phyloP scores from a whole-genome alignment of 2,113 vertebrate genomes.

The Bubo blakistoni region DNA sequence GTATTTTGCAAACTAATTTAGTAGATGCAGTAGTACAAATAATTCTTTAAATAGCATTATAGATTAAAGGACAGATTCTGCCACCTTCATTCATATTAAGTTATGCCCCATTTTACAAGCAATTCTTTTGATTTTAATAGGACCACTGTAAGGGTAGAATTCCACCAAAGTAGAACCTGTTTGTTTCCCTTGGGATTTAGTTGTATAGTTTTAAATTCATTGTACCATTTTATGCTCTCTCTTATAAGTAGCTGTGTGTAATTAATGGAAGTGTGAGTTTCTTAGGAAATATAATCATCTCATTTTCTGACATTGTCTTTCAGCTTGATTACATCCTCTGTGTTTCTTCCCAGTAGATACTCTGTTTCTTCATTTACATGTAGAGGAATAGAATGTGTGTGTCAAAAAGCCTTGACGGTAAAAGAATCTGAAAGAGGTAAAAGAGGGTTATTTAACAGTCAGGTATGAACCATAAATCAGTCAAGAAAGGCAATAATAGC shows the following conservation, averaged over 20 bases:
- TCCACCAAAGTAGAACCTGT: not conserved
- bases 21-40: not conserved
- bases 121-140: not conserved
- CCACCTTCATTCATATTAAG: not conserved
- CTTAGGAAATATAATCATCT: not conserved
- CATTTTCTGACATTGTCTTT: not conserved
- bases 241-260: not conserved
- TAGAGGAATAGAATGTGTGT: not conserved
- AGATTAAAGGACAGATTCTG: not conserved
- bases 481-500: not conserved
- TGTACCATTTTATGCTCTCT: not conserved
- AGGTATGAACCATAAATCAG: not conserved
- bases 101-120: not conserved
- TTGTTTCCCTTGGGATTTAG: not conserved
- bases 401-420: not conserved
- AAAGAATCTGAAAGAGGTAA: not conserved
- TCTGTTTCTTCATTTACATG: not conserved
- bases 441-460: not conserved
- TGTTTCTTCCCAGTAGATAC: not conserved
- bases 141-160: not conserved
- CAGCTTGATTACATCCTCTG: not conserved
- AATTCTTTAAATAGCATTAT: not conserved
- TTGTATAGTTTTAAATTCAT: not conserved
- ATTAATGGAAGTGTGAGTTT: not conserved
- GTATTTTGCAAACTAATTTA: constrained; percentile 11